Evolutionary conservation across 2,888 invertebrate genomes (phyloP).

Genomic region (Drosophila borborema): DNA sequence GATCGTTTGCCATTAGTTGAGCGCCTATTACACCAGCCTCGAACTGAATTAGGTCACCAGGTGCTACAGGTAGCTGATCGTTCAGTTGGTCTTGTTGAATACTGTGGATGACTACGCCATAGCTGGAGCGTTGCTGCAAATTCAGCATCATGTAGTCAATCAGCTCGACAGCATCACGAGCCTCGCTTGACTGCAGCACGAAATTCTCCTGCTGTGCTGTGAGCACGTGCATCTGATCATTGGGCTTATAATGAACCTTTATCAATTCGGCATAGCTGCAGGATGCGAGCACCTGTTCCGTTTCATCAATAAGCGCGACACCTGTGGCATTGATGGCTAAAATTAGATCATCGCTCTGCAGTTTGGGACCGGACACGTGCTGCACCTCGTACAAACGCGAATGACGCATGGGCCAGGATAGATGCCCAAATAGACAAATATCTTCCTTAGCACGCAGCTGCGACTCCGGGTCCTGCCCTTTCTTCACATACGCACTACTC

Average conservation of each 20-base stretch:
- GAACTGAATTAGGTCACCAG: slow-evolving; percentile 93
- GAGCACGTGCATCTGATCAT: slow-evolving; percentile 90
- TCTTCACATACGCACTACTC: slow-evolving; percentile 88
- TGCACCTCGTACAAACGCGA: slow-evolving; percentile 97
- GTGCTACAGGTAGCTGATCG: slow-evolving; percentile 84
- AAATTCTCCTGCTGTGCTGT: slow-evolving; percentile 96
- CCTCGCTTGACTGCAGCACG: slow-evolving; percentile 94
- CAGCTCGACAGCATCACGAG: slow-evolving; percentile 93
- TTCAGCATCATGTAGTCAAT: slow-evolving; percentile 94
- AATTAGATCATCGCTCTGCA: slow-evolving; percentile 91
- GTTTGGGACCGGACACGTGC: slow-evolving; percentile 89
- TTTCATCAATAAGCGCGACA: slow-evolving; percentile 95
- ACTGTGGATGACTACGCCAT: slow-evolving; percentile 90
- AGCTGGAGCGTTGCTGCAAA: slow-evolving; percentile 93
- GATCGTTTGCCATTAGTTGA: slow-evolving; percentile 86
- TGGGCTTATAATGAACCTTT: slow-evolving; percentile 86
- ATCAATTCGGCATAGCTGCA: slow-evolving; percentile 94
- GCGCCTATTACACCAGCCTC: slow-evolving; percentile 91
- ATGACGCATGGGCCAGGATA: slow-evolving; percentile 97
- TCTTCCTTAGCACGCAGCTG: slow-evolving; percentile 93
- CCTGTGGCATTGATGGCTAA: slow-evolving; percentile 98
- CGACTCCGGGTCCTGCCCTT: slow-evolving; percentile 87
- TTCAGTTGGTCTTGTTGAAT: slow-evolving; percentile 84
- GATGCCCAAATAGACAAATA: slow-evolving; percentile 95
- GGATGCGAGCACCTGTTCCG: slow-evolving; percentile 95